Conservation (phyloP, 2,113 vertebrate genomes). For the Arizona elegans region DNA sequence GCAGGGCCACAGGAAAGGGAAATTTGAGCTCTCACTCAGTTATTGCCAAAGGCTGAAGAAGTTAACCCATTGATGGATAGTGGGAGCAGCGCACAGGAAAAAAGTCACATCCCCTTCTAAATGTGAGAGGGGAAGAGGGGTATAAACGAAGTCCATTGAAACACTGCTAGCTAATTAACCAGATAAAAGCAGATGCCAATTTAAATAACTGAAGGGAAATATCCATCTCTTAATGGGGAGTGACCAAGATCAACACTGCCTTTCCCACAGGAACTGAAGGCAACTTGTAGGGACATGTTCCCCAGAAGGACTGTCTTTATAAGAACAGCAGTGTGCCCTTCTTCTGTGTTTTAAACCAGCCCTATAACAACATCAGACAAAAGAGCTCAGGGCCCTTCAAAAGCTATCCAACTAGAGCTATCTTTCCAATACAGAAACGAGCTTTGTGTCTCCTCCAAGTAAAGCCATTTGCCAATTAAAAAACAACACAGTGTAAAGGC, state of each 20-base stretch:
- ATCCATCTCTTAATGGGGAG: neutral
- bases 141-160: neutral
- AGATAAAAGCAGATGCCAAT: neutral
- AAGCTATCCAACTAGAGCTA: conserved; percentile 19
- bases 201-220: neutral
- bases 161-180: neutral
- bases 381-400: conserved; percentile 38
- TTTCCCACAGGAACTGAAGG: neutral
- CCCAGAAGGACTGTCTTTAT: rapidly evolving
- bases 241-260: neutral
- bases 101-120: neutral
- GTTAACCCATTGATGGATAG: too few relatives aligned
- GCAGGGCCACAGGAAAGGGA: too few relatives aligned
- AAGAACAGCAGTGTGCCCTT: conserved; percentile 2
- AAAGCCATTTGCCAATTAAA: conserved; percentile 1
- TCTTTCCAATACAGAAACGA: neutral
- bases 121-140: neutral
- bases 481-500: neutral
- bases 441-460: conserved; percentile 29
- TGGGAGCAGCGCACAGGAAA: too few relatives aligned
- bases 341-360: conserved; percentile 33
- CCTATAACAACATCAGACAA: conserved; percentile 27
- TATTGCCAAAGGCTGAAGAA: too few relatives aligned
- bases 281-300: neutral
- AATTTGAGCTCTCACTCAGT: too few relatives aligned